Evolutionary conservation across 2,888 invertebrate genomes (phyloP).

Genomic region (Caenorhabditis auriculariae): DNA sequence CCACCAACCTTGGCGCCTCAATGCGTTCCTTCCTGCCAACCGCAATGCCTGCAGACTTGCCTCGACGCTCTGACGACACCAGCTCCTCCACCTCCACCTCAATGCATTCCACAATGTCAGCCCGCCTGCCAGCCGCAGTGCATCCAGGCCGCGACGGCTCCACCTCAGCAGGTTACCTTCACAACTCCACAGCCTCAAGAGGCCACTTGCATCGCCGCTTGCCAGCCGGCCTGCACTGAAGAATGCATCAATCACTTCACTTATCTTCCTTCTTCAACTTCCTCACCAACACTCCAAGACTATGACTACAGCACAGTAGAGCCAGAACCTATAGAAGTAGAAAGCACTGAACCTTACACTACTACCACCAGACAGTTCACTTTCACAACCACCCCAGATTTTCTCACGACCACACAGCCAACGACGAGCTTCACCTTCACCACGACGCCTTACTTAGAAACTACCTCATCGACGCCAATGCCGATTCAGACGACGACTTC

Average conservation of each 20-base stretch:
- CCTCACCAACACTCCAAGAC: no score
- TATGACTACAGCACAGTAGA: background rate
- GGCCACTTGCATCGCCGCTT: slow-evolving; percentile 2
- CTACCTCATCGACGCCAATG: no score
- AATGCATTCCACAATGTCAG: slow-evolving; percentile 19
- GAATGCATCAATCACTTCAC: slow-evolving; percentile 1
- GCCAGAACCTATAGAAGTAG: background rate
- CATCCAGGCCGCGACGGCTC: slow-evolving; percentile 10
- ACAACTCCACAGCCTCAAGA: slow-evolving; percentile 17
- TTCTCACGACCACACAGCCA: background rate
- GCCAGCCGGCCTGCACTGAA: slow-evolving; percentile 5
- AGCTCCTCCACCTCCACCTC: background rate
- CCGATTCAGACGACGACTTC: no score
- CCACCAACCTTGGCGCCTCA: slow-evolving; percentile 7
- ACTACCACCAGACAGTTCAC: slow-evolving; percentile 4
- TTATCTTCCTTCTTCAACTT: slow-evolving; percentile 2
- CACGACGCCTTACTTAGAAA: no score
- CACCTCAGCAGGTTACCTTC: slow-evolving; percentile 1
- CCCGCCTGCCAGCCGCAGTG: slow-evolving; percentile 33
- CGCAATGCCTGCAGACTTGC: slow-evolving; percentile 4
- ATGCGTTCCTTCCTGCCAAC: slow-evolving; percentile 17
- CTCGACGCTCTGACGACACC: background rate
- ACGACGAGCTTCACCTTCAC: slow-evolving; percentile 1
- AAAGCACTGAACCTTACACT: slow-evolving; percentile 7
- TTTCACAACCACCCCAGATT: background rate